Base-by-base conservation (phyloP, 92 coral and sea anemone genomes). In the Virgularia gustaviana region DNA sequence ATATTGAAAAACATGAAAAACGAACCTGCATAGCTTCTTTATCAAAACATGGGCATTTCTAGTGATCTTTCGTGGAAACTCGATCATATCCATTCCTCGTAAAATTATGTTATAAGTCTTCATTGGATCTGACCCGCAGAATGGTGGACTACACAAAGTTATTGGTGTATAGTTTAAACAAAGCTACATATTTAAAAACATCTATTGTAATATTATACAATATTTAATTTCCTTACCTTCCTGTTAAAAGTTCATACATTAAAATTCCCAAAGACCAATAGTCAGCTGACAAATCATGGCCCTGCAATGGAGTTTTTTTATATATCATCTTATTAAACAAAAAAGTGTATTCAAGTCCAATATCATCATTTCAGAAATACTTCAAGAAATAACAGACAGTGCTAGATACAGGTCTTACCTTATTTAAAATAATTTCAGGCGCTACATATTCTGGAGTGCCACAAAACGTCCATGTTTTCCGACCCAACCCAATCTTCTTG, bases 381-480 rank as follows among this genome's bases (percentile, higher is more conserved):
- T n/a, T n/a, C n/a, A n/a, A n/a, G n/a, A n/a, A n/a, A n/a, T n/a
- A n/a, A n/a, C n/a, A n/a, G n/a, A n/a, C n/a, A n/a, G n/a, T n/a
- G n/a, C n/a, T n/a, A n/a, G 9, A 7, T 6, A 6, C 51, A 13
- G 0, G 27, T 43, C 80, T 34, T 81, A 92, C 98, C 96, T 92
- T 92, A 75, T 92, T 92, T 39, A 92, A 87, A 78, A 92, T 92
- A 72, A 92, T 92, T 78, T 92, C 98, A 30, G 98, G 98, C 7
- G 98, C 98, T 35, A 92, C 98, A 70, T 92, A 92, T 63, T 92
- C 98, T 0, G 98, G 98, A 6, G 98, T 92, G 27, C 98, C 98
- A 80, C 98, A 92, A 70, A 92, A 92, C 57, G 98, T 92, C 98
- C 98, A 92, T 19, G 98, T 92, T 74, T 92, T 92, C 63, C 98